Evolutionary conservation across 2,113 vertebrate species (phyloP).

Genomic region (Asarcornis scutulata): DNA sequence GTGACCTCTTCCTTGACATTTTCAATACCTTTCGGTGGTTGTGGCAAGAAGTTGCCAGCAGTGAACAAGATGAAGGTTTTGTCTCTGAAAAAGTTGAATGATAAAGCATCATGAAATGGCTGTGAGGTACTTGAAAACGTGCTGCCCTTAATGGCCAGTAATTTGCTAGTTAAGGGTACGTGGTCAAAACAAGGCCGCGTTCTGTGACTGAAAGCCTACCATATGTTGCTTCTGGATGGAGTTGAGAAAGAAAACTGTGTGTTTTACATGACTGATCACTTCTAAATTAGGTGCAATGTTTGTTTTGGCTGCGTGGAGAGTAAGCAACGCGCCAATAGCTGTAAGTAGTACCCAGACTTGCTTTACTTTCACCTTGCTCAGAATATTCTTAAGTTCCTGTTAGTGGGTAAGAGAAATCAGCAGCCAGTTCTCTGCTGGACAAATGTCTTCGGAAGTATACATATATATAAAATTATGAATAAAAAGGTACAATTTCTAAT

Average conservation of each 20-base stretch:
- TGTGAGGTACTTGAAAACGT: background rate
- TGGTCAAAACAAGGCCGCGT: background rate
- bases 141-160: background rate
- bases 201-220: background rate
- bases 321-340: background rate
- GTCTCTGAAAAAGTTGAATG: background rate
- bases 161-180: background rate
- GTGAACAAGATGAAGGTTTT: background rate
- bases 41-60: background rate
- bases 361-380: background rate
- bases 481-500: fast-evolving
- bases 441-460: background rate
- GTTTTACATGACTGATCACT: background rate
- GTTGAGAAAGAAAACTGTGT: background rate
- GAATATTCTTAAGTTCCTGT: background rate
- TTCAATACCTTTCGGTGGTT: background rate
- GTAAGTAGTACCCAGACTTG: background rate
- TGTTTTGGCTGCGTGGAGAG: background rate
- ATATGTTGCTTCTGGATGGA: slow-evolving; percentile 12
- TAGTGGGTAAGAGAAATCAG: background rate
- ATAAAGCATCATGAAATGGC: background rate
- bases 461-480: background rate
- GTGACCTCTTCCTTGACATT: background rate
- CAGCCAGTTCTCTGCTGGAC: background rate
- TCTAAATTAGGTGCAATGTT: background rate